phyloP scores from a whole-genome alignment of 2,113 vertebrate species.

The Carollia perspicillata region DNA sequence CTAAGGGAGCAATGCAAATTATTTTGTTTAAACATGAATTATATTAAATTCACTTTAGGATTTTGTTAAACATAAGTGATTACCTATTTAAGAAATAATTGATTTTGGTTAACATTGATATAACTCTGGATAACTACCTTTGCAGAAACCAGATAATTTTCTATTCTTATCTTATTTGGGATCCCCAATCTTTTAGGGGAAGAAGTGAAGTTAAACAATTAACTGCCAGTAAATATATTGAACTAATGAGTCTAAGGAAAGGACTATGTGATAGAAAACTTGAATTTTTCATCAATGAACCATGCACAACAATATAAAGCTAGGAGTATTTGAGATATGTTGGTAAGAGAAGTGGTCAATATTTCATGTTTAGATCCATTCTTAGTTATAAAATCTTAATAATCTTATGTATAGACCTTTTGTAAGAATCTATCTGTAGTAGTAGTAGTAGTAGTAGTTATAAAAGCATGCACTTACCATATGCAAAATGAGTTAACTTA shows the following conservation, averaged over 20 bases:
- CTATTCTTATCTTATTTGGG: not conserved
- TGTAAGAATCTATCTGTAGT: not conserved
- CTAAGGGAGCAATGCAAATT: not conserved
- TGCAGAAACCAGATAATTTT: not conserved
- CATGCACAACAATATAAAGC: not conserved
- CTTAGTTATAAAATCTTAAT: not conserved
- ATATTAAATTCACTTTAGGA: not conserved
- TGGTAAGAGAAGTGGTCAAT: not conserved
- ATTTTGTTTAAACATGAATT: not conserved
- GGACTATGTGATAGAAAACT: not conserved
- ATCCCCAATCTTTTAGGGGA: not conserved
- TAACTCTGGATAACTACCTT: not conserved
- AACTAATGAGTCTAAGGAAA: not conserved
- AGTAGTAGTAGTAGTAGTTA: not conserved
- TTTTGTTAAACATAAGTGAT: not conserved
- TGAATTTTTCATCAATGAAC: not conserved
- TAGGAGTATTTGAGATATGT: not conserved
- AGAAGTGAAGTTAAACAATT: not conserved
- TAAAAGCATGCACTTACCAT: not conserved
- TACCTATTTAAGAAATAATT: not conserved
- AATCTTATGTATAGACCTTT: not conserved
- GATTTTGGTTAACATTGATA: not conserved
- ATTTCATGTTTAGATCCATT: not conserved
- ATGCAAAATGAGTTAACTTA: not conserved
- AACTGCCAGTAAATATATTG: not conserved